Percentiles rank a stretch among this genome's conserved stretches.
phyloP scores from a whole-genome alignment of 2,113 vertebrate genomes.

The Urocitellus parryii region DNA sequence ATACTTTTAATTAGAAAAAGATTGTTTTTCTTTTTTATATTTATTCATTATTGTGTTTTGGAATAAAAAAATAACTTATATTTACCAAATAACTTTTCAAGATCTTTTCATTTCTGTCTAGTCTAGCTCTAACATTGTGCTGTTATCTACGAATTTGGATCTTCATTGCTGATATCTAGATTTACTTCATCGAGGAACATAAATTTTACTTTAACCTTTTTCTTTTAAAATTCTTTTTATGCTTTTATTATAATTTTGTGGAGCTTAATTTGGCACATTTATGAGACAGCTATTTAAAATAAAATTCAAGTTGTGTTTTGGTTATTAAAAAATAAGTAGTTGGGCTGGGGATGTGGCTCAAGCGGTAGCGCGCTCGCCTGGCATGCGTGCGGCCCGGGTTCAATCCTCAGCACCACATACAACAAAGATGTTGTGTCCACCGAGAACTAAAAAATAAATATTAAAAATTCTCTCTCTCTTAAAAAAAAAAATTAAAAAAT shows the following conservation, averaged over 20 bases:
- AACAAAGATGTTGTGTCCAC: no score
- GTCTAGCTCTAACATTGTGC: slow-evolving; percentile 91
- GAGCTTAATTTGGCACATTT: slow-evolving; percentile 38
- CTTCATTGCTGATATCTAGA: slow-evolving; percentile 99
- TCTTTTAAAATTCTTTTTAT: slow-evolving; percentile 69
- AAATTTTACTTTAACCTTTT: slow-evolving; percentile 77
- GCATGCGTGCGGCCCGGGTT: no score
- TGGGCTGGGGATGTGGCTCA: no score
- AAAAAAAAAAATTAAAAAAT: slow-evolving; percentile 65
- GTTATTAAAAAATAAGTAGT: slow-evolving; percentile 45
- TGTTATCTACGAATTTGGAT: slow-evolving; percentile 84
- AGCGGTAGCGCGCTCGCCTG: no score
- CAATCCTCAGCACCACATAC: no score
- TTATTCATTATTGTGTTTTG: slow-evolving; percentile 44
- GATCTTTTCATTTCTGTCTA: slow-evolving; percentile 71
- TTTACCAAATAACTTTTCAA: slow-evolving; percentile 73
- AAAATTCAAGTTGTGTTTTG: slow-evolving; percentile 27
- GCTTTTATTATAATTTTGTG: slow-evolving; percentile 67
- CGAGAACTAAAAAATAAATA: no score
- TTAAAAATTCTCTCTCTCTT: no score
- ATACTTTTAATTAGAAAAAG: slow-evolving; percentile 13
- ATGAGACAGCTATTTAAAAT: slow-evolving; percentile 46
- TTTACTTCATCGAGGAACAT: slow-evolving; percentile 95
- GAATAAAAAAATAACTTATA: neutral
- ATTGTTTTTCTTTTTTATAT: neutral